phyloP scores from a whole-genome alignment of 37 sponge, comb jelly and placozoan species.

The Geodia barretti region DNA sequence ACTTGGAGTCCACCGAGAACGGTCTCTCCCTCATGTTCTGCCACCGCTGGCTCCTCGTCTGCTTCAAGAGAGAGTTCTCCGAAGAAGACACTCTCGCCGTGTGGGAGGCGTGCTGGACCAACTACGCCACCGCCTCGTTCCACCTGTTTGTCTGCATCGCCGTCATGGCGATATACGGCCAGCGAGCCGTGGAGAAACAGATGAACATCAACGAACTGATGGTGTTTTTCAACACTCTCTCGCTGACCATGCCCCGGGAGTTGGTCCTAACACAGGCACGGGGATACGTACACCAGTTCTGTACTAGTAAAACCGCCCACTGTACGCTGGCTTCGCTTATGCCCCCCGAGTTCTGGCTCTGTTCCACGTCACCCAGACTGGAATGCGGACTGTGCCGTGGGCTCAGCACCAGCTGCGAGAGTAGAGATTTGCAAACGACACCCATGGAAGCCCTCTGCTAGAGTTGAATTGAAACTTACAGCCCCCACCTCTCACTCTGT shows the following conservation, averaged over 20 bases:
- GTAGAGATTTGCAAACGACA: neutral
- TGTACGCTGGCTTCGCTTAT: slow-evolving; percentile 39
- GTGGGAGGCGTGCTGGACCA: slow-evolving; percentile 85
- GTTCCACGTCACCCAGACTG: slow-evolving; percentile 14
- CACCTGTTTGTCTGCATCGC: slow-evolving; percentile 81
- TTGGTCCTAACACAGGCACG: slow-evolving; percentile 78
- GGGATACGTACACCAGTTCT: slow-evolving; percentile 69
- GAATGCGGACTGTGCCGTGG: slow-evolving; percentile 26
- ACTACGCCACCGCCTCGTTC: slow-evolving; percentile 56
- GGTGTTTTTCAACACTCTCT: slow-evolving; percentile 65
- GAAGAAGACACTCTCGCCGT: slow-evolving; percentile 52
- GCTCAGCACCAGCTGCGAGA: slow-evolving; percentile 3
- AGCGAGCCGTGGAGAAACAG: slow-evolving; percentile 52
- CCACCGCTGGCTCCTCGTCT: slow-evolving; percentile 87
- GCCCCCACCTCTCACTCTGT: too few species aligned
- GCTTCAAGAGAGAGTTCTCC: slow-evolving; percentile 80
- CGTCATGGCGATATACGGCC: slow-evolving; percentile 83
- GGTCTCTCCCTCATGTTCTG: slow-evolving; percentile 73
- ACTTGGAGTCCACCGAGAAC: slow-evolving; percentile 28
- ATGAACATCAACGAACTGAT: slow-evolving; percentile 71
- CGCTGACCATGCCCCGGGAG: slow-evolving; percentile 62
- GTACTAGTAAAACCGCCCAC: slow-evolving; percentile 3
- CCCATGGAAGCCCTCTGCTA: slow-evolving; percentile 21
- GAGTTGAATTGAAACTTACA: too few species aligned
- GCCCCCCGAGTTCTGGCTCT: slow-evolving; percentile 37